These are phyloP conservation scores for Drosophila prosaltans DNA, from an alignment of 1,140 invertebrate species.

Conservation along the genomic window DNA sequence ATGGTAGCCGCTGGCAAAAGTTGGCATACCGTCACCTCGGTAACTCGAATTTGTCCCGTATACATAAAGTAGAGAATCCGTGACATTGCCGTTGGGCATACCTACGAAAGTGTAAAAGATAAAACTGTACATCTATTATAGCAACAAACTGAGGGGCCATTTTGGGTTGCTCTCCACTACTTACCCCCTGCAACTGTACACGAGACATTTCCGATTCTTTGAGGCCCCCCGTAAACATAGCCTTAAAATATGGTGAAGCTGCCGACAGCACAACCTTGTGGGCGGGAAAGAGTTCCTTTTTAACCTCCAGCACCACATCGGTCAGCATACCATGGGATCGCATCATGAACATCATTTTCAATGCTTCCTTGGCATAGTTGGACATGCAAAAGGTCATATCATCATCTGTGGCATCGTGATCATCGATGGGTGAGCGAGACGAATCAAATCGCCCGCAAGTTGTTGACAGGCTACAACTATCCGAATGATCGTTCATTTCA, in stretches of 20 bases:
- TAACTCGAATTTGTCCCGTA: constrained; percentile 93
- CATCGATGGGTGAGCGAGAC: constrained; percentile 59
- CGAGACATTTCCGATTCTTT: constrained; percentile 93
- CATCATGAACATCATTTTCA: constrained; percentile 96
- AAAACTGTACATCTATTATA: constrained; percentile 75
- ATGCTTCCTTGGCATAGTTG: constrained; percentile 92
- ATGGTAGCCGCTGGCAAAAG: constrained; percentile 95
- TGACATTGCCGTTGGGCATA: constrained; percentile 92
- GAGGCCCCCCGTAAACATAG: constrained; percentile 95
- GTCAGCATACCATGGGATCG: constrained; percentile 94
- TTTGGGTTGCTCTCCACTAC: constrained; percentile 48
- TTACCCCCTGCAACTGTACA: constrained; percentile 92
- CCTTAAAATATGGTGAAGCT: constrained; percentile 97
- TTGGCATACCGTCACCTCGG: constrained; percentile 95
- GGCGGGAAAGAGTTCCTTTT: constrained; percentile 92
- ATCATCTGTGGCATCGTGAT: constrained; percentile 77
- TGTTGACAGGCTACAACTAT: constrained; percentile 53
- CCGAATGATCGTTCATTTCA: constrained; percentile 69
- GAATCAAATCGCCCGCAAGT: constrained; percentile 53
- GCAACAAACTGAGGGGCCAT: constrained; percentile 37
- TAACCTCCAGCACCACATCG: constrained; percentile 94
- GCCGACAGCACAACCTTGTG: constrained; percentile 96
- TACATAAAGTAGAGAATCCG: constrained; percentile 95
- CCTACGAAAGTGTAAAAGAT: constrained; percentile 50
- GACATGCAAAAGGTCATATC: constrained; percentile 94